Evolutionary conservation across 2,888 invertebrate genomes (phyloP).

Genomic region (Hypomecis atomaria): DNA sequence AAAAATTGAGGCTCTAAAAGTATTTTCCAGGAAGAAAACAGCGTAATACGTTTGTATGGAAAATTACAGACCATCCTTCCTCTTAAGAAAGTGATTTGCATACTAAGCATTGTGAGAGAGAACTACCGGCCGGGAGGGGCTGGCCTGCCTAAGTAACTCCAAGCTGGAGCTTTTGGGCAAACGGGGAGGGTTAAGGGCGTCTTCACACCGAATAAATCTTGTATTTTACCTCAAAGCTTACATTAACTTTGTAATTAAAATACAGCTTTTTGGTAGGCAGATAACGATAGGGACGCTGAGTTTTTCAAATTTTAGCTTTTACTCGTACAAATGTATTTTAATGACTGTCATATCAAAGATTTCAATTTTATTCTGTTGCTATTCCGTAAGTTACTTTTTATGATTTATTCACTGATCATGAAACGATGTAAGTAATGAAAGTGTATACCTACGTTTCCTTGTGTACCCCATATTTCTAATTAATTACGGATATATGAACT

Average conservation of each 20-base stretch:
- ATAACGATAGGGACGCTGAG: not conserved
- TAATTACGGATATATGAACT: too few species aligned
- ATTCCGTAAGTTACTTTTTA: too few species aligned
- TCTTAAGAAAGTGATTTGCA: slow-evolving; percentile 60
- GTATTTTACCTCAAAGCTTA: slow-evolving; percentile 24
- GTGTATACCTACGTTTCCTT: too few species aligned
- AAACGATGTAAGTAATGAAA: too few species aligned
- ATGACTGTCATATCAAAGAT: not conserved
- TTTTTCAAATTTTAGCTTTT: not conserved
- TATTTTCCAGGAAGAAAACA: too few species aligned
- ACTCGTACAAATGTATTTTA: not conserved
- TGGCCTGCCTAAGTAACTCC: slow-evolving; percentile 33
- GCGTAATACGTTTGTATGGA: too few species aligned
- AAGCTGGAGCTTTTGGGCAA: slow-evolving; percentile 34
- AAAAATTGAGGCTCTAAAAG: too few species aligned
- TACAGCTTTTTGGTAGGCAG: slow-evolving; percentile 5
- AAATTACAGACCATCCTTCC: too few species aligned
- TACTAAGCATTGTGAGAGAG: slow-evolving; percentile 51
- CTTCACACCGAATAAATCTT: slow-evolving; percentile 27
- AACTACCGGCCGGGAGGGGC: slow-evolving; percentile 40
- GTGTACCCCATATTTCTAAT: too few species aligned
- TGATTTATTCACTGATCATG: too few species aligned
- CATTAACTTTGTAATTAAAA: slow-evolving; percentile 25
- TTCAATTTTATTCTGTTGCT: too few species aligned
- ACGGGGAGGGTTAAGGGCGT: slow-evolving; percentile 38